Percentiles rank a stretch among this genome's conserved stretches.
Evolutionary conservation across 2,797 vertebrate species (phyloP).

Genomic region (Molossus molossus): DNA sequence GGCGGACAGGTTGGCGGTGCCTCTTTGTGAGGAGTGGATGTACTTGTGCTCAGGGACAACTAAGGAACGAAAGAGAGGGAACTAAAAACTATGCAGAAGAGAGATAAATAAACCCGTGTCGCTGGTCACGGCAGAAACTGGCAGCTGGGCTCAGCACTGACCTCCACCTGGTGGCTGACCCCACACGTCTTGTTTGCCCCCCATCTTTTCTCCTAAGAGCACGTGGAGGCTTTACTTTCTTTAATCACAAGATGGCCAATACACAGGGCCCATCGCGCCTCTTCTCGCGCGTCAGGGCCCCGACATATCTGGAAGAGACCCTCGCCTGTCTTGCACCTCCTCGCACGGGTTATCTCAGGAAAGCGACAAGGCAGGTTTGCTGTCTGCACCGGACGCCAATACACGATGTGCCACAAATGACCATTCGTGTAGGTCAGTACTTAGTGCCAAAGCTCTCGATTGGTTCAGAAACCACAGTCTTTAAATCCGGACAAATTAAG

Average conservation of each 20-base stretch:
- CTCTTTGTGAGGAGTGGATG: neutral
- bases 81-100: neutral
- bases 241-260: neutral
- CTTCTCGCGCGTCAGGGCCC: neutral
- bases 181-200: neutral
- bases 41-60: neutral
- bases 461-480: neutral
- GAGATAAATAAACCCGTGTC: neutral
- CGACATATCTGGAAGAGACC: no score
- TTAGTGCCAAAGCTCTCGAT: no score
- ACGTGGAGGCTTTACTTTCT: neutral
- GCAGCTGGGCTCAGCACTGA: accelerated
- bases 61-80: neutral
- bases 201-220: neutral
- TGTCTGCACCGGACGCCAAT: neutral
- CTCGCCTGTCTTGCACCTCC: neutral
- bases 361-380: neutral
- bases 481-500: neutral
- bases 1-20: no score
- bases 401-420: neutral
- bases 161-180: accelerated
- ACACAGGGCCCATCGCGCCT: no score
- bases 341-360: neutral
- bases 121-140: neutral
- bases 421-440: neutral